Base-by-base conservation (phyloP, 1,140 invertebrate species). In the Diprion similis region DNA sequence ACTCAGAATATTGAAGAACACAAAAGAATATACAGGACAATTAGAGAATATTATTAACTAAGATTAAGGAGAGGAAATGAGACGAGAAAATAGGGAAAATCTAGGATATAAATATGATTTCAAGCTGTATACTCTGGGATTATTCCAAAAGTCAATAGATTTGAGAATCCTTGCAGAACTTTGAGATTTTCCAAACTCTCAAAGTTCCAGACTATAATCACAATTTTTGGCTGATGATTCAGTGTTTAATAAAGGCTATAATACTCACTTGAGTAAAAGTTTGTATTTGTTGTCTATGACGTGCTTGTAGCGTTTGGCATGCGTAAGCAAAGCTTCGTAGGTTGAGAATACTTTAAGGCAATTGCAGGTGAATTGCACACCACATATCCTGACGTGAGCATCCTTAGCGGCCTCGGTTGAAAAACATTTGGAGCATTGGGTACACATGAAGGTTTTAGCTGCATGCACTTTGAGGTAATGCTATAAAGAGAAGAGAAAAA, bases 381-480 rank as follows among this genome's bases (percentile, higher is more conserved):
- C 89, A 80, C 89, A 93, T 76, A 89, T 82, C 74, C 87, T 86
- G 0, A 77, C 51, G 78, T 92, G 91, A 51, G 84, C 85, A 46
- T 86, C 85, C 77, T 85, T 83, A 4, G 87, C 83, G 66, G 87
- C 79, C 76, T 88, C 81, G 0, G 89, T 90, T 7, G 91, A 85
- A 79, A 92, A 93, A 73, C 85, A 84, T 78, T 91, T 91, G 1
- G 85, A 78, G 74, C 92, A 93, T 24, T 78, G 79, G 7, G 76
- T 78, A 78, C 91, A 93, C 11, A 79, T 77, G 77, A 87, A 89
- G 9, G 79, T 88, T 82, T 91, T 92, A 11, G 87, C 84, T 11
- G 90, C 89, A 73, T 93, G 92, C 10, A 90, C 89, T 81, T 92
- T 93, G 66, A 91, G 83, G 75, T 90, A 92, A 79, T 93, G 92